These are phyloP conservation scores for Polietes domitor DNA, from an alignment of 2,888 invertebrate species.

Conservation along the genomic window DNA sequence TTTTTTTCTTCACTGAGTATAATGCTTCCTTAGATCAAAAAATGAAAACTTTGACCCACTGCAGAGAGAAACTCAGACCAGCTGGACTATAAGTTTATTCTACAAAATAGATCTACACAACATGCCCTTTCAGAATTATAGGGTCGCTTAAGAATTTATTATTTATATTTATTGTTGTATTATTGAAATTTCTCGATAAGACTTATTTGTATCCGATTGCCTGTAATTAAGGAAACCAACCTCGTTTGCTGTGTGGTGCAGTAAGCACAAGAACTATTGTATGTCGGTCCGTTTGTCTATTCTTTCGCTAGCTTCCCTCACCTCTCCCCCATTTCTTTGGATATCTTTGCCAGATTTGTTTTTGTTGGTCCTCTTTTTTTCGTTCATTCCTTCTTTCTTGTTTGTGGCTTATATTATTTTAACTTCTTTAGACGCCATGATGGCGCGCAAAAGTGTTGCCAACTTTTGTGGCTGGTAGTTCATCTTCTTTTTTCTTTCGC, in stretches of 20 bases:
- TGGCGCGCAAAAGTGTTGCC: conserved; percentile 52
- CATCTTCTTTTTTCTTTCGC: neutral
- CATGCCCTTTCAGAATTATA: too few species aligned
- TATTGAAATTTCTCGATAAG: too few species aligned
- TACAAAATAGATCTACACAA: too few species aligned
- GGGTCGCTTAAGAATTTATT: too few species aligned
- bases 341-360: conserved; percentile 1
- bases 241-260: neutral
- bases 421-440: conserved; percentile 46
- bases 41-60: too few species aligned
- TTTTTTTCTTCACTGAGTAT: too few species aligned
- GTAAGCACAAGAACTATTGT: neutral
- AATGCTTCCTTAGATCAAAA: too few species aligned
- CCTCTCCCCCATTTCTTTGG: neutral
- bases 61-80: too few species aligned
- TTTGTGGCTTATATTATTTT: neutral
- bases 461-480: neutral
- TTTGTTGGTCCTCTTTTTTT: neutral
- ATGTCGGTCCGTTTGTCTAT: neutral
- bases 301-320: neutral
- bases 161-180: too few species aligned
- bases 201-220: too few species aligned
- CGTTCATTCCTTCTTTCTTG: neutral
- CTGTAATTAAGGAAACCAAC: too few species aligned
- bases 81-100: too few species aligned